Conservation (phyloP, 92 coral and sea anemone genomes). For the Heliopora coerulea region DNA sequence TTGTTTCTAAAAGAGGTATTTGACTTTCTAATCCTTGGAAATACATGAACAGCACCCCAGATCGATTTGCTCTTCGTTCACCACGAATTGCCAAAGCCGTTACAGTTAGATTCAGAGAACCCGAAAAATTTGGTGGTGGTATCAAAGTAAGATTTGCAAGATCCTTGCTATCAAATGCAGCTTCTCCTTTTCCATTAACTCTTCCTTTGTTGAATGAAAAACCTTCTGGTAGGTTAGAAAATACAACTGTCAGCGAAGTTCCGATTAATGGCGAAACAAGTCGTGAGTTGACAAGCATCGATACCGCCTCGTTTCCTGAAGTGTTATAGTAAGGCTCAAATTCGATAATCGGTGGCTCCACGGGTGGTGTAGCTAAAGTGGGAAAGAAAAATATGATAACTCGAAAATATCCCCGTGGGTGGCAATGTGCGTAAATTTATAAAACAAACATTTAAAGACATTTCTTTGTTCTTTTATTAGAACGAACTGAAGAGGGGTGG, state of each 20-base stretch:
- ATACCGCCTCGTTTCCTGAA: not conserved
- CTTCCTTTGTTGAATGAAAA: not conserved
- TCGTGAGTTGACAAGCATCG: not conserved
- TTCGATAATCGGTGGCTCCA: not conserved
- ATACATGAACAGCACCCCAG: not conserved
- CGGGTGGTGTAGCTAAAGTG: not conserved
- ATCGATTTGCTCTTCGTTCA: not conserved
- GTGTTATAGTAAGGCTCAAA: not conserved
- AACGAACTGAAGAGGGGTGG: no score
- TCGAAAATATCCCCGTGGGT: no score
- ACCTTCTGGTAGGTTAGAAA: not conserved
- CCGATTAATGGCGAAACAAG: not conserved
- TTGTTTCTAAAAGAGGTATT: not conserved
- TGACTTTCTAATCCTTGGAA: not conserved
- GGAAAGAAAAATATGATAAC: no score
- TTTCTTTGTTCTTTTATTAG: no score
- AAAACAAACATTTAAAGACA: no score
- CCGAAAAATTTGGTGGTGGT: not conserved
- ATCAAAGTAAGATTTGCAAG: not conserved
- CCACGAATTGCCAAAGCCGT: not conserved
- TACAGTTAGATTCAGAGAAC: not conserved
- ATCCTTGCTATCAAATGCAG: not conserved
- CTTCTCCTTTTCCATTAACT: not conserved
- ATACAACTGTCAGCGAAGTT: not conserved
- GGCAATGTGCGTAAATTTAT: no score